Percentiles rank a stretch among this genome's conserved stretches.
These are phyloP conservation scores for Leptogaster cylindrica DNA, from an alignment of 2,888 invertebrate genomes.

Conservation along the genomic window DNA sequence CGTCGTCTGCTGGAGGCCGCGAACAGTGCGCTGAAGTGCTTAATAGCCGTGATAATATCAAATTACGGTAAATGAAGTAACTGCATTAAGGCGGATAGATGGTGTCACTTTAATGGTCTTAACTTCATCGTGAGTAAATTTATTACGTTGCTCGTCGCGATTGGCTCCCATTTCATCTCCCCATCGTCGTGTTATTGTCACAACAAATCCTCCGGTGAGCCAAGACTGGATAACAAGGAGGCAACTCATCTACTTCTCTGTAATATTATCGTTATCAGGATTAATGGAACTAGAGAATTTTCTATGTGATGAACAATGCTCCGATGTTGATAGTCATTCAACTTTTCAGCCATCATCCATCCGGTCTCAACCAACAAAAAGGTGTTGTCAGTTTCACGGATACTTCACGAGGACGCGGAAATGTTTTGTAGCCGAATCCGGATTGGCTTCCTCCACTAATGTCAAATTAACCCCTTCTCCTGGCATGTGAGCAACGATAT, in stretches of 20 bases:
- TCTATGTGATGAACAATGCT: not conserved
- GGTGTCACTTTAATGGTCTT: conserved; percentile 14
- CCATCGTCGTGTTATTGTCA: conserved; percentile 12
- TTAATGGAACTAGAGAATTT: conserved; percentile 42
- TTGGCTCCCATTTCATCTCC: not conserved
- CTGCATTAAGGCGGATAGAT: conserved; percentile 11
- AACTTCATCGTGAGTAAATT: conserved; percentile 15
- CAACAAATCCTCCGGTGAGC: not conserved
- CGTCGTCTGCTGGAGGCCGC: no score
- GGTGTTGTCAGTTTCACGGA: no score
- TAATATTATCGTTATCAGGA: conserved; percentile 46
- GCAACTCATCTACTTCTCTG: conserved; percentile 3
- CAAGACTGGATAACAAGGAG: not conserved
- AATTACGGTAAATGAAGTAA: conserved; percentile 28
- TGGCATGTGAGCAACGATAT: no score
- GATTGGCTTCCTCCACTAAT: no score
- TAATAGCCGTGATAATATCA: conserved; percentile 33
- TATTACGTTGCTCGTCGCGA: conserved; percentile 18
- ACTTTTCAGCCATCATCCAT: no score
- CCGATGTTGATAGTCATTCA: not conserved
- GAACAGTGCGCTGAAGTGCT: conserved; percentile 22
- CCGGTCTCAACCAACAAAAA: no score
- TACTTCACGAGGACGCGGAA: no score
- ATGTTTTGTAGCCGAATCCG: no score
- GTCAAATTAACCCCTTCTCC: no score